Percentiles rank a stretch among this genome's conserved stretches.
These are phyloP conservation scores for Athene noctua DNA, from an alignment of 2,113 vertebrate genomes.

Conservation along the genomic window DNA sequence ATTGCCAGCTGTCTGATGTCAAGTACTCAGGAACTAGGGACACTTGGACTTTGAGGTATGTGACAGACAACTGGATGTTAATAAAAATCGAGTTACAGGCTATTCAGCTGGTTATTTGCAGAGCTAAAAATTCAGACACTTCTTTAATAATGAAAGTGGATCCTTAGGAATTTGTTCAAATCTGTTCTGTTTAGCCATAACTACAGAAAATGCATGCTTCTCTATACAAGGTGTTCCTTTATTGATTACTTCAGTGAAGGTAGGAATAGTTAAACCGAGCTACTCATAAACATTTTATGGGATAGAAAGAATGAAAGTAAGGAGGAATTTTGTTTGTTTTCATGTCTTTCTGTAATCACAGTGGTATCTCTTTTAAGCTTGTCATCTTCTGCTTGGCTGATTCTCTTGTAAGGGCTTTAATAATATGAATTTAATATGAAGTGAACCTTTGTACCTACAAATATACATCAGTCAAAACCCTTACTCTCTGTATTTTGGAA, in stretches of 20 bases:
- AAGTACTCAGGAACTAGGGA: constrained; percentile 31
- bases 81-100: constrained; percentile 42
- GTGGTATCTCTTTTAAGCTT: constrained; percentile 19
- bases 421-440: constrained; percentile 7
- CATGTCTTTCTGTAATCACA: constrained; percentile 21
- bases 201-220: not conserved
- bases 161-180: constrained; percentile 31
- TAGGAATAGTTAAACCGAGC: constrained; percentile 14
- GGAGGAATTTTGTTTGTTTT: constrained; percentile 27
- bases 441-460: not conserved
- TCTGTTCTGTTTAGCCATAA: not conserved
- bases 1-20: constrained; percentile 55
- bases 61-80: constrained; percentile 27
- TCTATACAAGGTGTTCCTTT: not conserved
- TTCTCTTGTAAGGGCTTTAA: constrained; percentile 14
- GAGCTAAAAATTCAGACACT: constrained; percentile 35
- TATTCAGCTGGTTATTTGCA: constrained; percentile 29
- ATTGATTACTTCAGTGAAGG: constrained; percentile 16
- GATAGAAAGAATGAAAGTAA: constrained; percentile 10
- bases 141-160: constrained; percentile 6
- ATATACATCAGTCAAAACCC: not conserved
- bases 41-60: constrained; percentile 33
- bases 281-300: constrained; percentile 11
- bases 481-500: not conserved
- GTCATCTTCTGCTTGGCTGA: constrained; percentile 12